Evolutionary conservation across 2,113 vertebrate genomes (phyloP), one percentile per base, ranked within the genome.

Genomic region (Symphodus melops): DNA sequence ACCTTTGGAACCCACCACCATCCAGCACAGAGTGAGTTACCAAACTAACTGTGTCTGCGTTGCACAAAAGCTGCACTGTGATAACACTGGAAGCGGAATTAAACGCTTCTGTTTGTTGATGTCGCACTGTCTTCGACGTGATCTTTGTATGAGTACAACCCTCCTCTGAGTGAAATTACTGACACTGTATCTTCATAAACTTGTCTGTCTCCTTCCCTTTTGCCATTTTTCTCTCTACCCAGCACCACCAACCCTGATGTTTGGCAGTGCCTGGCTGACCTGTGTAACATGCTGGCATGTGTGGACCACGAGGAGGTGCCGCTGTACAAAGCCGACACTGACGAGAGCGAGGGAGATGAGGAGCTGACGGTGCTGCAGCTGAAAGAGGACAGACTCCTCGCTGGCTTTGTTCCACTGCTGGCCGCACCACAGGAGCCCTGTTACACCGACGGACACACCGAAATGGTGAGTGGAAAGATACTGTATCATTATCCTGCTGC

Each of bases 1-100:
- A 97, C 56, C 95, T 96, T 81, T 99, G 98, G 98, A 99, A 99
- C 84, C 97, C 98, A 68, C 97, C 98, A 10, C 98, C 98, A 0
- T 95, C 89, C 16, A 91, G 91, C 62, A 75, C 93, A 33, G 88
- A 93, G 94, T 94, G 48, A 89, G 93, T 82, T 10, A 48, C 46
- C 17, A 6, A 41, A 7, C 17, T 17, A 16, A 17, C 17, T 48
- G n/a, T n/a, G n/a, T n/a, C n/a, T n/a, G n/a, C n/a, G n/a, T n/a
- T n/a, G n/a, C n/a, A n/a, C n/a, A n/a, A n/a, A n/a, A n/a, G n/a
- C n/a, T n/a, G n/a, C n/a, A n/a, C n/a, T n/a, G n/a, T n/a, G n/a
- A n/a, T n/a, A n/a, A n/a, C n/a, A n/a, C n/a, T n/a, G n/a, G n/a
- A n/a, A n/a, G n/a, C n/a, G n/a, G n/a, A n/a, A n/a, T n/a, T n/a